These are phyloP conservation scores for Drosophila triauraria DNA, from an alignment of 1,140 invertebrate genomes.

Conservation along the genomic window DNA sequence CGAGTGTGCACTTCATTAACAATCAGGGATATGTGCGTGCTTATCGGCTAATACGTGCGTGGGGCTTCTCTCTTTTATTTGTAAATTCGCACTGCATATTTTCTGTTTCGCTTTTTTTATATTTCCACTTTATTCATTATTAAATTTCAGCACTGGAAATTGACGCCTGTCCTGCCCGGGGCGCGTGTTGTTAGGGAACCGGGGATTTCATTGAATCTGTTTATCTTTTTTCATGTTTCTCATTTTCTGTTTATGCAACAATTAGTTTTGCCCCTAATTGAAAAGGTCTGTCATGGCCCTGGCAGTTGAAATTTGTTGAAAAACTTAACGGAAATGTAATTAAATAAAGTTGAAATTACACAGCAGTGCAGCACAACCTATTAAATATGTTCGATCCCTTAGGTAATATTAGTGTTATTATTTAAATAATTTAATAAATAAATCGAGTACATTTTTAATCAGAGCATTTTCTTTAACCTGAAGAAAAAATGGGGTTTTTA, in stretches of 20 bases:
- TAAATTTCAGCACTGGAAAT: conserved; percentile 23
- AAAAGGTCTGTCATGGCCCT: conserved; percentile 8
- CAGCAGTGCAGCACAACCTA: not conserved
- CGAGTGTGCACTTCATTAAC: conserved; percentile 53
- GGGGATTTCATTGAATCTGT: conserved; percentile 27
- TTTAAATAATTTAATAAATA: not conserved
- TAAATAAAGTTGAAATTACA: not conserved
- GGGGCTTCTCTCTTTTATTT: conserved; percentile 9
- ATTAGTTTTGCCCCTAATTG: conserved; percentile 34
- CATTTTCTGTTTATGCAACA: conserved; percentile 25
- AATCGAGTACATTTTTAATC: too few relatives aligned
- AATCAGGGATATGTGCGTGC: conserved; percentile 51
- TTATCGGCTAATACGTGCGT: conserved; percentile 49
- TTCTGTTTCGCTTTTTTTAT: conserved; percentile 1
- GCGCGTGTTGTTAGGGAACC: not conserved
- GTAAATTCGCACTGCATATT: conserved; percentile 15
- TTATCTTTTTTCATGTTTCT: conserved; percentile 7
- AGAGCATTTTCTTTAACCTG: too few relatives aligned
- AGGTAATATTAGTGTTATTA: not conserved
- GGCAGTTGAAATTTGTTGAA: conserved; percentile 33
- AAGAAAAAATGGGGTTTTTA: too few relatives aligned
- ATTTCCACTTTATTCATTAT: conserved; percentile 30
- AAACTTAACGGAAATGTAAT: conserved; percentile 19
- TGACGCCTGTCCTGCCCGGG: not conserved
- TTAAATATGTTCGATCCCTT: too few relatives aligned